Base-by-base conservation (phyloP, 2,888 invertebrate species). In the Sclerodermus sp. region DNA sequence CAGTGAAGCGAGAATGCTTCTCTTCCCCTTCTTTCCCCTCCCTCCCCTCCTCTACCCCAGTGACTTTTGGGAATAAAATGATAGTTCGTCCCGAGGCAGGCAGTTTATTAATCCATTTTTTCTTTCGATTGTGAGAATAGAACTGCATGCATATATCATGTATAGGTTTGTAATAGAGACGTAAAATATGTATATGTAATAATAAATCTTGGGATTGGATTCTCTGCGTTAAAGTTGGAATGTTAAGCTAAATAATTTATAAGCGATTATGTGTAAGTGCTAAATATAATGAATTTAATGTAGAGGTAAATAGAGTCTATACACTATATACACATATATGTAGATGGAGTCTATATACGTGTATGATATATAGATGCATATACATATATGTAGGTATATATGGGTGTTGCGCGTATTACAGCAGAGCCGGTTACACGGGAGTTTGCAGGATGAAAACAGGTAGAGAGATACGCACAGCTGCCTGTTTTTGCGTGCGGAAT, bases 231-330 rank as follows among this genome's bases (percentile, higher is more conserved):
- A 57, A 56, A 64, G 51, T 58, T 53, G 57, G 56, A 57, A 47
- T 56, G 51, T 55, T 49, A 67, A 67, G 68, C 67, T 68, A 64
- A 66, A 65, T 67, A 64, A 62, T 58, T 66, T 23, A 23, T 62
- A 71, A 72, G 71, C 72, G 61, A 66, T 72, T 58, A 63, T 67
- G 64, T 63, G 60, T 70, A 54, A 23, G 66, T 69, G 72, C 68
- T 65, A 66, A 66, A 70, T 69, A 64, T 59, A 66, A 66, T 62
- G 64, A 69, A 61, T 65, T 62, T 57, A 58, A 66, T 51, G 30
- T 30, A 30, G 10, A 10, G 30, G 6, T 30, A n/a, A n/a, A n/a
- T n/a, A n/a, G n/a, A n/a, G n/a, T n/a, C n/a, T n/a, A n/a, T n/a
- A n/a, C n/a, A n/a, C n/a, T n/a, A n/a, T n/a, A n/a, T n/a, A n/a